Evolutionary conservation across 2,113 vertebrate genomes (phyloP).

Genomic region (Catharus minimus): DNA sequence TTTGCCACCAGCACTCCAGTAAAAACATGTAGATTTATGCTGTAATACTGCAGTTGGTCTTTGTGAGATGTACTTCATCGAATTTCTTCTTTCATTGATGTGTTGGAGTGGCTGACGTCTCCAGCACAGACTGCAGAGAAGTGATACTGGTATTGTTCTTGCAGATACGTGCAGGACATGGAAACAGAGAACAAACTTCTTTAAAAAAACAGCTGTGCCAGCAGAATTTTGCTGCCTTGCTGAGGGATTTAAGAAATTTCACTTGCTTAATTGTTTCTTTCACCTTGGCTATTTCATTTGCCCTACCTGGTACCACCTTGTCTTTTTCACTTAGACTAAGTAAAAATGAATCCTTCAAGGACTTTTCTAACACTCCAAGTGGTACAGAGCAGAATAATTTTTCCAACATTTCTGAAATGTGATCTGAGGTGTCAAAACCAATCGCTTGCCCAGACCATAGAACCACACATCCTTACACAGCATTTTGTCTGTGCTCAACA

Average conservation of each 20-base stretch:
- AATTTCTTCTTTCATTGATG: constrained; percentile 2
- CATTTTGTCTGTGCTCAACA: neutral
- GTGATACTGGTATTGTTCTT: neutral
- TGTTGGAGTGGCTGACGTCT: neutral
- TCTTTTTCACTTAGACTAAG: neutral
- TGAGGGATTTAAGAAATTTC: neutral
- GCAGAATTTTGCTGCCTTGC: constrained; percentile 12
- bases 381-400: neutral
- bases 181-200: neutral
- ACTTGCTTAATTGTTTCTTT: constrained; percentile 17
- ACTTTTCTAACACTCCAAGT: neutral
- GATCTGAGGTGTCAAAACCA: neutral
- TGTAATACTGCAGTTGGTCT: neutral
- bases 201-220: neutral
- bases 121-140: neutral
- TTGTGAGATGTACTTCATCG: neutral
- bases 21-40: constrained; percentile 58
- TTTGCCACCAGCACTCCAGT: constrained; percentile 26
- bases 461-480: neutral
- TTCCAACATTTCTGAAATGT: neutral
- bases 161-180: neutral
- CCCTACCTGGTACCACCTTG: neutral
- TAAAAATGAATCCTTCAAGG: constrained; percentile 4
- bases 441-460: neutral
- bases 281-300: neutral